These are phyloP conservation scores for Spilarctia lutea DNA, from an alignment of 2,888 invertebrate species.

Conservation along the genomic window DNA sequence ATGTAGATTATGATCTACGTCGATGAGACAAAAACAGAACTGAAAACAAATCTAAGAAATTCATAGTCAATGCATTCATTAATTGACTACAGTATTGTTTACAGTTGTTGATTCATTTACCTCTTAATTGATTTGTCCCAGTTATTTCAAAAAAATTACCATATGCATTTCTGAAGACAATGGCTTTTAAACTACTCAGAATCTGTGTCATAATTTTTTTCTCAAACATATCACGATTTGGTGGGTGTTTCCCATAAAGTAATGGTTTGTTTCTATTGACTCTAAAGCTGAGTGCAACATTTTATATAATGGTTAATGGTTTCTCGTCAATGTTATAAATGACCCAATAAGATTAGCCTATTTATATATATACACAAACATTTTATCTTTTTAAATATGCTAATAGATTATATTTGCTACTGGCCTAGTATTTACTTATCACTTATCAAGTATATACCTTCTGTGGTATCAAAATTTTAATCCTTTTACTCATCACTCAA, in stretches of 20 bases:
- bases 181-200: no score
- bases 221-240: no score
- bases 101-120: no score
- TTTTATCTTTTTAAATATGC: background rate
- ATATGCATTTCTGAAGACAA: no score
- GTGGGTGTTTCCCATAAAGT: background rate
- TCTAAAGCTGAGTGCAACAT: background rate
- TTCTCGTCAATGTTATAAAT: background rate
- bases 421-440: conserved; percentile 6
- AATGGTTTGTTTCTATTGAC: background rate
- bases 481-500: background rate
- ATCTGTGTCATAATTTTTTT: no score
- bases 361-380: background rate
- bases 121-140: no score
- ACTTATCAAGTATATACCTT: background rate
- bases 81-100: no score
- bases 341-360: background rate
- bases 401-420: background rate
- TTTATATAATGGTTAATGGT: background rate
- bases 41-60: background rate
- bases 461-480: background rate
- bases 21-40: background rate
- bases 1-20: background rate
- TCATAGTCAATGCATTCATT: background rate
- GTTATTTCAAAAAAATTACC: no score